Conservation (phyloP, 1,140 invertebrate genomes). For the Theocolax elegans region DNA sequence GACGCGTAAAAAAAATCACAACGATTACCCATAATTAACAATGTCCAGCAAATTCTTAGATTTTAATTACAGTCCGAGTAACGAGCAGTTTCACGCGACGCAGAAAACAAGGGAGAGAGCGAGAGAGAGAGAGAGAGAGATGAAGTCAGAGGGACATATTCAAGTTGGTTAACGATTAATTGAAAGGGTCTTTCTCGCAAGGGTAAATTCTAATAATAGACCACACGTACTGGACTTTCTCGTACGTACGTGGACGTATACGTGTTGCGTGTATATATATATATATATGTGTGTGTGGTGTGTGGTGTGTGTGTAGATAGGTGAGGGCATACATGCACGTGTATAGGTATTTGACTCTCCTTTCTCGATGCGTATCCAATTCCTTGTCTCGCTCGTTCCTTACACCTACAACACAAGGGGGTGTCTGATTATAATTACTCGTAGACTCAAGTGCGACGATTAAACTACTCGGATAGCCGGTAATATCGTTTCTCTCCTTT, state of each 20-base stretch:
- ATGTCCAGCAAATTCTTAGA: conserved; percentile 37
- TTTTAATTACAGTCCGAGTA: conserved; percentile 46
- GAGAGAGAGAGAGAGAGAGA: conserved; percentile 39
- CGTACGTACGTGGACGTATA: too few species aligned
- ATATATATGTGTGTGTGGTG: too few species aligned
- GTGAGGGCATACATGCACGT: too few species aligned
- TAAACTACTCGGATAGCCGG: conserved; percentile 63
- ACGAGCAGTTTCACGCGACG: conserved; percentile 48
- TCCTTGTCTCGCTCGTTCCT: conserved; percentile 46
- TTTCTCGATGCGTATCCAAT: conserved; percentile 49
- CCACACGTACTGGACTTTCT: conserved; percentile 45
- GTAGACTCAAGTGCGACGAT: conserved; percentile 65
- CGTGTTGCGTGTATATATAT: too few species aligned
- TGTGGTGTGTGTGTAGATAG: too few species aligned
- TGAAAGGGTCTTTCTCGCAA: conserved; percentile 64
- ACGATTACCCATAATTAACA: too few species aligned
- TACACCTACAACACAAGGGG: conserved; percentile 51
- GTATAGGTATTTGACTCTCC: too few species aligned
- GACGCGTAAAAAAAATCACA: too few species aligned
- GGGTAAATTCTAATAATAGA: conserved; percentile 69
- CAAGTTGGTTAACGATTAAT: conserved; percentile 62
- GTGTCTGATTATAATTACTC: conserved; percentile 69
- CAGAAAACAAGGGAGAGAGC: conserved; percentile 37
- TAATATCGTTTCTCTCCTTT: too few species aligned
- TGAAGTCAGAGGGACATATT: conserved; percentile 66